Evolutionary conservation across 2,888 invertebrate species (phyloP).

Genomic region (Poecilus cupreus): DNA sequence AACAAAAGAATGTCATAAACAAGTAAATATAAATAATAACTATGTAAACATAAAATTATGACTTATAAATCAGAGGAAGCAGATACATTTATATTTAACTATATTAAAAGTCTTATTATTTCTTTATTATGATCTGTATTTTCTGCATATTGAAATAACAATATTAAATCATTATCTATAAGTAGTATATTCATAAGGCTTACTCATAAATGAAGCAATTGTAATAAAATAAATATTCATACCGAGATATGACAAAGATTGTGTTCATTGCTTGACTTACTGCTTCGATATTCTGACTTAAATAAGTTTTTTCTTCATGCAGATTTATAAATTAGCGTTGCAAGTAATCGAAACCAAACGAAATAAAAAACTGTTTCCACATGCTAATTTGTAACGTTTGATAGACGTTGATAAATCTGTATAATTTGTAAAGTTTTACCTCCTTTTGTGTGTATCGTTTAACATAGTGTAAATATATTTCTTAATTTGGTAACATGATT

Average conservation of each 20-base stretch:
- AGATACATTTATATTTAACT: no score
- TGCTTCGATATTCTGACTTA: background rate
- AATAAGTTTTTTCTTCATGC: background rate
- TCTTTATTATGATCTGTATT: no score
- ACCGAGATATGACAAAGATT: background rate
- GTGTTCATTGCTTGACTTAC: background rate
- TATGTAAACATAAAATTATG: no score
- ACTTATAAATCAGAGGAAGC: no score
- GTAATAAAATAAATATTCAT: no score
- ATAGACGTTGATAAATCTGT: constrained; percentile 17
- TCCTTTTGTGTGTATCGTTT: constrained; percentile 28
- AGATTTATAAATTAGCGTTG: constrained; percentile 5
- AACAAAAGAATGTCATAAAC: no score
- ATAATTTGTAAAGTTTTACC: constrained; percentile 24
- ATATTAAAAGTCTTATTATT: no score
- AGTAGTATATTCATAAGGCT: no score
- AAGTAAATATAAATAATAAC: no score
- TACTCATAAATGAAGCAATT: no score
- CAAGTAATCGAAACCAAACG: constrained; percentile 5
- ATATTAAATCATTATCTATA: no score
- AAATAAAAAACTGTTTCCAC: constrained; percentile 23
- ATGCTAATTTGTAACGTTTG: constrained; percentile 12
- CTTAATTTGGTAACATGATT: constrained; percentile 23
- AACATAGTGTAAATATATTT: constrained; percentile 39
- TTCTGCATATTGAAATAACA: no score